phyloP scores from a whole-genome alignment of 2,888 invertebrate species.

The Anaspis maculata region DNA sequence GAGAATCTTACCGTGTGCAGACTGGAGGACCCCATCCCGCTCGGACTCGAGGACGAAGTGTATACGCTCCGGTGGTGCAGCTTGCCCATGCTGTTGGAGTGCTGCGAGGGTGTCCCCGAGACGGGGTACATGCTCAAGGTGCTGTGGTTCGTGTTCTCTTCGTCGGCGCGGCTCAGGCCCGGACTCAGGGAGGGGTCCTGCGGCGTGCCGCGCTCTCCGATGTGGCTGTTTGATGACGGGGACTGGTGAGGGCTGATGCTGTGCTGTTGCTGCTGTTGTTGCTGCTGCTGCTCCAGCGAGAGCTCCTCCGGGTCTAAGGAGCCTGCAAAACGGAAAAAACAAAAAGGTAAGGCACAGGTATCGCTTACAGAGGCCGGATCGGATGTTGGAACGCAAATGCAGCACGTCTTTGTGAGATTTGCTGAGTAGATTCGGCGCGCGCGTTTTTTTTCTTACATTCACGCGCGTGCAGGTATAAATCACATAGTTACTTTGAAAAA shows the following conservation, averaged over 20 bases:
- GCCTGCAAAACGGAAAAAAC: conserved; percentile 53
- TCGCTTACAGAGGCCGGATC: too few relatives aligned
- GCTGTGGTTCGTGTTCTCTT: conserved; percentile 65
- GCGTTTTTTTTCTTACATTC: too few relatives aligned
- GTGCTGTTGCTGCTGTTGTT: conserved; percentile 17
- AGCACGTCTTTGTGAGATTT: too few relatives aligned
- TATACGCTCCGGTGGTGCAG: conserved; percentile 48
- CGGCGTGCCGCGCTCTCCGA: conserved; percentile 49
- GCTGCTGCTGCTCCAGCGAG: conserved; percentile 53
- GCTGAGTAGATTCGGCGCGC: too few relatives aligned
- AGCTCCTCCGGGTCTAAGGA: conserved; percentile 73
- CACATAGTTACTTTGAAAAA: too few relatives aligned
- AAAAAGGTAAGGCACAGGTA: too few relatives aligned
- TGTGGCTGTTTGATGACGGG: conserved; percentile 37
- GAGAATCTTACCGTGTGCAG: too few relatives aligned
- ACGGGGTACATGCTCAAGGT: conserved; percentile 54
- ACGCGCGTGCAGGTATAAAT: too few relatives aligned
- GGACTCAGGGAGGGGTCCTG: conserved; percentile 49
- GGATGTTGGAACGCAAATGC: too few relatives aligned
- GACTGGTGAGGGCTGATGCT: conserved; percentile 31
- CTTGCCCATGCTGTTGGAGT: conserved; percentile 35
- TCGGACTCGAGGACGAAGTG: conserved; percentile 56
- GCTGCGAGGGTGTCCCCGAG: conserved; percentile 27
- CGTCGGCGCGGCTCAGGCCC: conserved; percentile 60
- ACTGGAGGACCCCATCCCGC: too few relatives aligned